Base-by-base conservation (phyloP, 92 coral and sea anemone genomes). In the Phenganax marumi region DNA sequence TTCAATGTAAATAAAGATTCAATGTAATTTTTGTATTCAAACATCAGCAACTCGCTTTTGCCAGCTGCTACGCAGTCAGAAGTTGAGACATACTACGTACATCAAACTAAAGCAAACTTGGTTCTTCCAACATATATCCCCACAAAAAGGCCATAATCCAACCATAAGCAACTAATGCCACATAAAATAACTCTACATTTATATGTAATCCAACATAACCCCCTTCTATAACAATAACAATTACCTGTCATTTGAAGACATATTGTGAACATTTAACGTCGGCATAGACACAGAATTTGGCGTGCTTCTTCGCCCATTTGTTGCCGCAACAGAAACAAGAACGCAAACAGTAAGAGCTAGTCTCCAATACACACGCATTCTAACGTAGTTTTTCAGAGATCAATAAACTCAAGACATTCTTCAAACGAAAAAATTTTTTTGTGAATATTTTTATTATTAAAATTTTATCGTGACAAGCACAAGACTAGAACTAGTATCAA, bases 231-330 rank as follows among this genome's bases (percentile, higher is more conserved):
- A 26, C 12, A 23, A 54, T 24, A 39, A 14, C 0, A 19, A 14
- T 76, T 57, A 76, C 81, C 81, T 76, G 49, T 14, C 68, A 26
- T 76, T 76, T 25, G 51, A 43, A 12, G 81, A 55, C 10, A 19
- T 50, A 24, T 55, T 76, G 81, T 54, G 21, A 68, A 25, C 8
- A 39, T 33, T 25, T 25, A 6, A 5, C 0, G n/a, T 26, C 16
- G 81, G 14, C 47, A 6, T 48, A 8, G 19, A 13, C 49, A 25
- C 21, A 12, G 50, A 6, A 52, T 10, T 51, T 47, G 49, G 5
- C 12, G 57, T 26, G 51, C 12, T 47, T 72, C 18, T 17, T 16
- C n/a, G 7, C 21, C 22, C 16, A 12, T 0, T 22, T 76, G 21
- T 51, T 22, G 65, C 47, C 10, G 26, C 7, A 50, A 74, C 50